Evolutionary conservation across 1,140 invertebrate species (phyloP), one percentile per base, ranked within the genome.

Genomic region (Scaptomyza hsui): DNA sequence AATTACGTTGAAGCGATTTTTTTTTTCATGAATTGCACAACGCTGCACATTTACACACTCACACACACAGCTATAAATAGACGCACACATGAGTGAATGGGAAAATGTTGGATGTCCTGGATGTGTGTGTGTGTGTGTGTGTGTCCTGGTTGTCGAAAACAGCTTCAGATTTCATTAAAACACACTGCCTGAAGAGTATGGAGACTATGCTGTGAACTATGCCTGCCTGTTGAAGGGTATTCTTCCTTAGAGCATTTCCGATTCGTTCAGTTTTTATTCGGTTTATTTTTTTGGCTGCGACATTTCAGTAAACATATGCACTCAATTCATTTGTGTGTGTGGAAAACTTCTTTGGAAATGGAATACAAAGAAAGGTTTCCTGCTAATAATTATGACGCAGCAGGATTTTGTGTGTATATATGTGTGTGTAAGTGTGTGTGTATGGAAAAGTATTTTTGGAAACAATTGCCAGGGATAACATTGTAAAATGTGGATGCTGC

Each of bases 1-100:
- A 82, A 82, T 82, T 83, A 82, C 83, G 62, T 53, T 65, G 57
- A 72, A 67, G 75, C 64, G 79, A 83, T 82, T 80, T 75, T 42
- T 18, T 29, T 80, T 75, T 42, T 18, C 9, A 21, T 59, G 18
- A 57, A 39, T 47, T 52, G 59, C 48, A 29, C 12, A 9, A 1
- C 51, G 16, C 26, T 45, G 41, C 49, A 67, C 45, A 48, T 10
- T 19, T 16, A 13, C 21, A 32, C 5, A 16, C 1, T 16, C 15
- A 21, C 3, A 35, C 12, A n/a, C 0, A 4, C 32, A 35, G 32
- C 10, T n/a, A 42, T 24, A 16, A 10, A 24, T 21, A 41, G 6
- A 39, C 16, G 19, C 15, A 37, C 24, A 44, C 55, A 52, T 52
- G 49, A 52, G 13, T 39, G 13, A 39, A 49, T 61, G 47, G 24